Base-by-base conservation (phyloP, 2,888 invertebrate species). In the Sarcophaga caerulescens region DNA sequence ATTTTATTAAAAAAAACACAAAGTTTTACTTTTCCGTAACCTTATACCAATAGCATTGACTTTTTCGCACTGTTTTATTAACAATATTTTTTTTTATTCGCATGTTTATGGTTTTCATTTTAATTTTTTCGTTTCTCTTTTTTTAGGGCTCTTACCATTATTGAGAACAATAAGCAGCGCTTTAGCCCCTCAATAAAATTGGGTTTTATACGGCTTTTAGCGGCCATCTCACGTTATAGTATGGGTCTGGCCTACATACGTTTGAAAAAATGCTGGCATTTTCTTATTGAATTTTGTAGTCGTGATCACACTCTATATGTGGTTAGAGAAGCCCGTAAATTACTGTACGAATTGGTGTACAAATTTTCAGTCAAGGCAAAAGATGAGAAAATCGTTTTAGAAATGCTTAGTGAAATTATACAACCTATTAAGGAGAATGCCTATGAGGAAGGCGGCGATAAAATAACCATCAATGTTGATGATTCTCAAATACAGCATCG, bases 291-390 rank as follows among this genome's bases (percentile, higher is more conserved):
- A 81, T 94, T 95, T 73, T 95, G 95, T 84, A 94, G 95, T 88
- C 93, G 94, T 78, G 95, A 95, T 91, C 95, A 95, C 85, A 97
- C 97, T 0, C 93, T 97, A 62, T 97, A 96, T 90, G 95, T 97
- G 12, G 94, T 95, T 0, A 94, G 95, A 60, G 95, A 96, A 90
- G 95, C 95, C 10, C 95, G 95, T 78, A 94, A 94, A 82, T 95
- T 97, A 89, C 93, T 96, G 21, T 94, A 94, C 21, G 93, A 94
- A 83, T 94, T 96, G 78, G 89, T 96, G 0, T 94, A 94, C 92
- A 94, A 94, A 90, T 92, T 90, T 59, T 92, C 92, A 23, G 90
- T 91, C 3, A 91, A 92, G 81, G 88, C 90, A 11, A 94, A 94
- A 73, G 92, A 94, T 59, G 94, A 95, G 88, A 90, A 91, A 17